These are phyloP conservation scores for Prionace glauca DNA, from an alignment of 2,797 vertebrate species.

Conservation along the genomic window DNA sequence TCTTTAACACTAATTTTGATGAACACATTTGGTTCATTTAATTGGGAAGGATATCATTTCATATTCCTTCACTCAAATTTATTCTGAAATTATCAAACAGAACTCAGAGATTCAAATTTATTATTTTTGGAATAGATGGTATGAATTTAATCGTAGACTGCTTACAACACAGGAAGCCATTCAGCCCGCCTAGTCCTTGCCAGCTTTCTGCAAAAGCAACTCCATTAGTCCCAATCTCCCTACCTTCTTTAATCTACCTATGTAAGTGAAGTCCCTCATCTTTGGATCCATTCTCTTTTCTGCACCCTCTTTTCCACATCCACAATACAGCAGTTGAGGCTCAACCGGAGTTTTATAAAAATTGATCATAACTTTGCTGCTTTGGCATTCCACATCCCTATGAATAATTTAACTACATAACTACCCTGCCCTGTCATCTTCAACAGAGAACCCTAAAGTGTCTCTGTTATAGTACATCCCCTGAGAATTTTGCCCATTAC, in stretches of 20 bases:
- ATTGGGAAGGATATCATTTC: not conserved
- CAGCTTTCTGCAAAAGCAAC: not conserved
- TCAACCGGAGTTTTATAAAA: too few species aligned
- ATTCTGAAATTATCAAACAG: not conserved
- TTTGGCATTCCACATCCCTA: too few species aligned
- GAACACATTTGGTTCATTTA: not conserved
- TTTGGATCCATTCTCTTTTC: too few species aligned
- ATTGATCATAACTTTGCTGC: too few species aligned
- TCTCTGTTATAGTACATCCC: too few species aligned
- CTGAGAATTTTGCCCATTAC: too few species aligned
- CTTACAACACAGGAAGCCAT: not conserved
- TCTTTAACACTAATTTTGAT: not conserved
- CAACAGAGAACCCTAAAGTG: too few species aligned
- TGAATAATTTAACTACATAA: too few species aligned
- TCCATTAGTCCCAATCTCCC: not conserved
- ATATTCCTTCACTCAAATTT: not conserved
- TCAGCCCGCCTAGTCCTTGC: too few species aligned
- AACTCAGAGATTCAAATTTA: not conserved
- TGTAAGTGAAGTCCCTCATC: not conserved
- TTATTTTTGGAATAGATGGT: not conserved
- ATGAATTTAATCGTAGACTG: not conserved
- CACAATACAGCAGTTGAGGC: too few species aligned
- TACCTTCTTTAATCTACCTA: not conserved
- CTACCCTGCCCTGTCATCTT: too few species aligned
- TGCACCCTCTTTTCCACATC: too few species aligned